Conservation (phyloP, 1,140 invertebrate genomes). For the Leptoteleia sp. region DNA sequence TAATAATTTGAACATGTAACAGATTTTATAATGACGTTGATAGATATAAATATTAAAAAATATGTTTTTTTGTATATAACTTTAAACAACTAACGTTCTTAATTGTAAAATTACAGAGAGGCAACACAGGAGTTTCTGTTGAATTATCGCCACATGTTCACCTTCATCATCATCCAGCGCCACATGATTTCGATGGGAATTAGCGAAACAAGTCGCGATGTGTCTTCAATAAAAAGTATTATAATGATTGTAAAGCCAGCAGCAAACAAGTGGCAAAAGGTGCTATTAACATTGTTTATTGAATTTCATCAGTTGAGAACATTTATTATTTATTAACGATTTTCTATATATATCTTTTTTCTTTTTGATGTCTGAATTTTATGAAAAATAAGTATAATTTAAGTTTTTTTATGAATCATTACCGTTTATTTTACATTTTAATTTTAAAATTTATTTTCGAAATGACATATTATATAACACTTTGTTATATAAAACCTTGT, state of each 20-base stretch:
- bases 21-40: no score
- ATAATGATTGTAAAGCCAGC: constrained; percentile 33
- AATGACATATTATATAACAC: no score
- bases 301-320: constrained; percentile 5
- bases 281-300: constrained; percentile 39
- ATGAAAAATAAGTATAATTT: no score
- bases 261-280: constrained; percentile 36
- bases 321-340: no score
- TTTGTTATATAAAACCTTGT: no score
- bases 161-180: constrained; percentile 75
- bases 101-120: constrained; percentile 71
- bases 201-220: constrained; percentile 27
- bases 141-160: constrained; percentile 80
- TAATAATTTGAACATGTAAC: no score
- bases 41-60: no score
- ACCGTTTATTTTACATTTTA: neutral
- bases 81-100: no score
- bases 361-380: no score
- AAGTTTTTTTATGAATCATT: no score
- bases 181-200: constrained; percentile 76
- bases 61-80: no score
- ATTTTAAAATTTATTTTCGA: neutral
- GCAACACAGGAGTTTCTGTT: constrained; percentile 76
- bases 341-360: constrained; percentile 4
- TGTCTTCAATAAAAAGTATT: constrained; percentile 35